Base-by-base conservation (phyloP, 1,140 invertebrate genomes). In the Bombus breviceps region DNA sequence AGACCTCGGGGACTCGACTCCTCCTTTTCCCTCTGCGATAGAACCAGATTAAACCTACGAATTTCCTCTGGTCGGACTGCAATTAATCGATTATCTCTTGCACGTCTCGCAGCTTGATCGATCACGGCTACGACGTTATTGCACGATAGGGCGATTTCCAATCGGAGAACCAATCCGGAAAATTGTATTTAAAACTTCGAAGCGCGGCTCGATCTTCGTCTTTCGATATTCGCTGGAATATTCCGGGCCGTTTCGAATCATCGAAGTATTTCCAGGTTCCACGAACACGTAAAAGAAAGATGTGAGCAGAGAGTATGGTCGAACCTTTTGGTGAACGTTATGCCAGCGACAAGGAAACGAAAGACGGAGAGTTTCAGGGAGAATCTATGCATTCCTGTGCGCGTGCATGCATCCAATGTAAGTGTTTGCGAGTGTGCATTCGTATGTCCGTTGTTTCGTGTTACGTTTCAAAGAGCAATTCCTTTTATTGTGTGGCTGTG, bases 331-430 rank as follows among this genome's bases (percentile, higher is more conserved):
- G n/a, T 66, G 75, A 71, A 59, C 22, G 69, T 59, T 72, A 47
- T 88, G 66, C 32, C 57, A 62, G 66, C 69, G 72, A 57, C 41
- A 69, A 25, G 2, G 64, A 62, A 59, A 80, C 41, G 73, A 85
- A 39, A 89, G 57, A 73, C 47, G 53, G 43, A 69, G 28, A 69
- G 28, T 53, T 57, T n/a, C 59, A 59, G 25, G 66, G 43, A 81
- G 57, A 71, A 53, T 85, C 62, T 86, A 68, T 64, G 81, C 75
- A 84, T 62, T 90, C 59, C 71, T 90, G 89, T 90, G 89, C 89
- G 89, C 89, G 89, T 90, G 89, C 90, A 90, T 90, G 89, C 84
- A 81, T 85, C 72, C 34, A 32, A 32, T 79, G 62, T 62, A 22
- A 73, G 47, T 81, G 47, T 84, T 5, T n/a, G 62, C 25, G 59